Conservation (phyloP, 1,140 invertebrate genomes). For the Argopecten irradians region DNA sequence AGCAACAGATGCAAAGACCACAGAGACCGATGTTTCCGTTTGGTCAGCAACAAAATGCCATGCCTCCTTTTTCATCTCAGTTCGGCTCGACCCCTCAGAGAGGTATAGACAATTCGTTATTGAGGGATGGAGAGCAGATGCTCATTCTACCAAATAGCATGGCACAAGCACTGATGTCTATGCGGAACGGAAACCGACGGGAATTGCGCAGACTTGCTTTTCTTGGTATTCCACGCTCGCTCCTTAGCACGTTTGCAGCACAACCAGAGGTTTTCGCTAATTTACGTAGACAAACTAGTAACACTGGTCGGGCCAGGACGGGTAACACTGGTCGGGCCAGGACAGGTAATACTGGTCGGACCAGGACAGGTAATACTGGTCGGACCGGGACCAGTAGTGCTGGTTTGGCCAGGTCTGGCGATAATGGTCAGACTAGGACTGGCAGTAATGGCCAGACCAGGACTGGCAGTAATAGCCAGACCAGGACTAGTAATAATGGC, state of each 20-base stretch:
- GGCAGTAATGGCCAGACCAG: not conserved
- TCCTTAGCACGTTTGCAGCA: conserved; percentile 13
- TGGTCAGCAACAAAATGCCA: not conserved
- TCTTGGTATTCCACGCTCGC: conserved; percentile 14
- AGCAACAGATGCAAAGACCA: not conserved
- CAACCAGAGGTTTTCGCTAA: conserved; percentile 3
- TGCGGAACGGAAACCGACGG: conserved; percentile 19
- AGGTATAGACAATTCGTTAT: conserved; percentile 8
- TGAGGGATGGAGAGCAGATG: not conserved
- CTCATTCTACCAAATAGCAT: conserved; percentile 21
- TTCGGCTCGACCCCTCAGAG: not conserved
- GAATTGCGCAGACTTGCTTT: conserved; percentile 20
- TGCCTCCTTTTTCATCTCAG: not conserved
- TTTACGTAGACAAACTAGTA: conserved; percentile 4
- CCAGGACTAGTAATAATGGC: not conserved
- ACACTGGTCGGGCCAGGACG: not conserved
- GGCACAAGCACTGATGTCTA: not conserved
- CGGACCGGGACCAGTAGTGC: not conserved
- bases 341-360: not conserved
- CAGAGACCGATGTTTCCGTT: not conserved
- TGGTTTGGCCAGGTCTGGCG: not conserved
- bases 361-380: not conserved
- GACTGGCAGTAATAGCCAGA: not conserved
- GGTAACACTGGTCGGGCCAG: not conserved
- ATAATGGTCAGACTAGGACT: not conserved